Conservation (phyloP, 64 coral and sea anemone genomes). For the Anthopleura sola region DNA sequence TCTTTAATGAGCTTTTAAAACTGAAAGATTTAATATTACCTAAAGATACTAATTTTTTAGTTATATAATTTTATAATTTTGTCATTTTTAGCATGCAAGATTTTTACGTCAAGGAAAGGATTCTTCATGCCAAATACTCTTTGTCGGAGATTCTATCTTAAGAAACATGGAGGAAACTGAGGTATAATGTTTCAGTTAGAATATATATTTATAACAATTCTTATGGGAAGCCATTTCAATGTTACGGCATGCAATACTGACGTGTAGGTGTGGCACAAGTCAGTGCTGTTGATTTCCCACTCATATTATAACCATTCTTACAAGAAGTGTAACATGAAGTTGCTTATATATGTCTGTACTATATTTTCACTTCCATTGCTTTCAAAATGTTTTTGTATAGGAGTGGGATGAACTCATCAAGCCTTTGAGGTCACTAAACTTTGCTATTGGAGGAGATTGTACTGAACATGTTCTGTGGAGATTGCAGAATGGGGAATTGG, state of each 20-base stretch:
- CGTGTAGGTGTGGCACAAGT: too few relatives aligned
- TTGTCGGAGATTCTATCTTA: conserved; percentile 92
- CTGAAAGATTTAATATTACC: too few relatives aligned
- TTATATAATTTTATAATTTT: neutral
- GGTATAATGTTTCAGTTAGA: conserved; percentile 24
- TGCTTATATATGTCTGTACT: too few relatives aligned
- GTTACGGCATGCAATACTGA: too few relatives aligned
- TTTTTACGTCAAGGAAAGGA: conserved; percentile 65
- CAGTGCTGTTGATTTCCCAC: too few relatives aligned
- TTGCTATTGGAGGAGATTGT: conserved; percentile 78
- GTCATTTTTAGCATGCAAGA: conserved; percentile 76
- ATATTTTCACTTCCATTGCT: neutral
- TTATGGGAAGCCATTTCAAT: too few relatives aligned
- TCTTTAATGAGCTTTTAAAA: too few relatives aligned
- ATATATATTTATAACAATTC: too few relatives aligned
- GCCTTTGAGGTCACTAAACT: conserved; percentile 83
- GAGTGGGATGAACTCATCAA: conserved; percentile 77
- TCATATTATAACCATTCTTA: too few relatives aligned
- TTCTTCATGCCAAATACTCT: conserved; percentile 77
- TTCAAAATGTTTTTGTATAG: conserved; percentile 16
- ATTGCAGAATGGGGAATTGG: conserved; percentile 91
- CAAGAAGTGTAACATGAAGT: too few relatives aligned
- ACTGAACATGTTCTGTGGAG: conserved; percentile 91
- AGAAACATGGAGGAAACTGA: conserved; percentile 76
- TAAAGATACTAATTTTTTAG: too few relatives aligned